Conservation (phyloP, 2,113 vertebrate species). For the Athene noctua region DNA sequence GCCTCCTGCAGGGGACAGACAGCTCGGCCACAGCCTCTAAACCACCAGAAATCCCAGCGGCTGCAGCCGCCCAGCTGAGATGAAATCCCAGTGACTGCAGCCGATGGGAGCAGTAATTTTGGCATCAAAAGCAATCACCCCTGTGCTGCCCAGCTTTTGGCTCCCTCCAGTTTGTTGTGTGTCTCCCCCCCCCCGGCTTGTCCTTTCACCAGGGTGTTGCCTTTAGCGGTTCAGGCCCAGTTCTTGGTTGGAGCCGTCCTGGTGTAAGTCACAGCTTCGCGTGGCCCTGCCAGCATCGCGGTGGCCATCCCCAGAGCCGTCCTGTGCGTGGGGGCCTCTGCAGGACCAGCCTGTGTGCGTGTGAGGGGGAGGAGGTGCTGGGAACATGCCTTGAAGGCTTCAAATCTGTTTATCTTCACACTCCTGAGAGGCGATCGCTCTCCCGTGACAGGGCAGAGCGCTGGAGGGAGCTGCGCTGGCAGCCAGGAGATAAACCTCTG, state of each 20-base stretch:
- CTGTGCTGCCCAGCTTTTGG: not conserved
- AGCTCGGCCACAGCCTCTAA: not conserved
- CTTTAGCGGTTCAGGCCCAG: not conserved
- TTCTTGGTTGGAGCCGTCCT: not conserved
- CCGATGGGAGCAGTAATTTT: not conserved
- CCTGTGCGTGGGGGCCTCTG: not conserved
- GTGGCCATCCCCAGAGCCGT: not conserved
- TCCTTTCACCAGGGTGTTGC: not conserved
- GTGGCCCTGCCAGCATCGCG: not conserved
- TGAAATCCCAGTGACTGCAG: not conserved
- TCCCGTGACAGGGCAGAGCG: slow-evolving; percentile 51
- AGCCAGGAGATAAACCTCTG: slow-evolving; percentile 30
- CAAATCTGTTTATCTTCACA: slow-evolving; percentile 79
- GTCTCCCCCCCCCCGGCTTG: not conserved
- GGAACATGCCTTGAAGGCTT: slow-evolving; percentile 67
- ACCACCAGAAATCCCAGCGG: not conserved
- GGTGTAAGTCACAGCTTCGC: not conserved
- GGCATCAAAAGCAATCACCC: not conserved
- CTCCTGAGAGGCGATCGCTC: slow-evolving; percentile 68
- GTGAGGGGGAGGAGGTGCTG: slow-evolving; percentile 61
- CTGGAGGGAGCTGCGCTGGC: slow-evolving; percentile 60
- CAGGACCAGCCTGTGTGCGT: not conserved
- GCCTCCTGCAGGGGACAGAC: not conserved
- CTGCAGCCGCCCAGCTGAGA: not conserved
- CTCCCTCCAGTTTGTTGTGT: not conserved